Base-by-base conservation (phyloP, 2,113 vertebrate species). In the Tretioscincus oriximinensis region DNA sequence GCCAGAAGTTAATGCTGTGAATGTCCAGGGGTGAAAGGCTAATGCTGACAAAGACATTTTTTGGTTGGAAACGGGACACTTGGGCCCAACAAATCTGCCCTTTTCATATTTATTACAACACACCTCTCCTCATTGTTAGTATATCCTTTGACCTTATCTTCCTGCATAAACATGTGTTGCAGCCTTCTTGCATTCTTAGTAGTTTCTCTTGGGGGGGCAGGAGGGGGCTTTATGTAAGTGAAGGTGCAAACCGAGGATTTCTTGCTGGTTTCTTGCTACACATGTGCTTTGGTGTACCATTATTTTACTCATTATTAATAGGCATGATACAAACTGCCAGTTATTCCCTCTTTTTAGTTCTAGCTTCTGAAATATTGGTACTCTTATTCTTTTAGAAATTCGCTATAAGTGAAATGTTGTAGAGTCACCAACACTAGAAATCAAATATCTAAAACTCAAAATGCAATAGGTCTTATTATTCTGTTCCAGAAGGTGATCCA, bases 31-130 rank as follows among this genome's bases (percentile, higher is more conserved):
- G 91, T 92, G 91, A 94, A 91, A 93, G 78, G 81, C 75, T 95
- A 93, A 95, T 85, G 88, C 93, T 89, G 91, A 90, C 88, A 89
- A 88, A 94, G 87, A 86, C 90, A 92, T 94, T 94, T 58, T 90
- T 91, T 94, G 92, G 90, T 86, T 5, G 76, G 90, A 85, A 92
- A 88, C 88, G 78, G 88, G 88, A 87, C 86, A 76, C 80, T 91
- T 93, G 92, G 73, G 92, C 87, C 89, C 87, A 91, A 82, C 75
- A 69, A 92, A 88, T 79, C 89, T 89, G 84, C 90, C 92, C 88
- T 86, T 89, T 92, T 90, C 88, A 93, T 92, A 85, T 92, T 91
- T 84, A 89, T 94, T 92, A 88, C 92, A 87, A 94, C 90, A 93
- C 92, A 94, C 91, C 91, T 94, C 93, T 88, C 75, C 0, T 5